A percentile compares a stretch with the other conserved stretches of the same genome.
phyloP scores from a whole-genome alignment of 2,888 invertebrate species.

The Ypsolopha scabrella region DNA sequence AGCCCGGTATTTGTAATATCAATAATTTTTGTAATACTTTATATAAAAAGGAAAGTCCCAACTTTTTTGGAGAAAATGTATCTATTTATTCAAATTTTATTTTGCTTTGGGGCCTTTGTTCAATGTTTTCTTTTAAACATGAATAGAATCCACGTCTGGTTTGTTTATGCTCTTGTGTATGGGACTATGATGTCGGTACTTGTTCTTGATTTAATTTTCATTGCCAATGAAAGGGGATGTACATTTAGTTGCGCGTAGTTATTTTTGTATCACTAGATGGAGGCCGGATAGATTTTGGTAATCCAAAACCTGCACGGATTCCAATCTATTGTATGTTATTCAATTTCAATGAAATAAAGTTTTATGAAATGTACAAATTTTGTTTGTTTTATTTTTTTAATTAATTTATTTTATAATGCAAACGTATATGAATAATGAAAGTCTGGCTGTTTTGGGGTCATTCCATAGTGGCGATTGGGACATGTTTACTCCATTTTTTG shows the following conservation, averaged over 20 bases:
- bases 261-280: too few species aligned
- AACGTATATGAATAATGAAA: too few species aligned
- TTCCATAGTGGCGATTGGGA: too few species aligned
- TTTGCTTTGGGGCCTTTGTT: conserved; percentile 58
- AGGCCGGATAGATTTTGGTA: too few species aligned
- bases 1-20: conserved; percentile 58
- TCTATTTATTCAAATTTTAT: conserved; percentile 60
- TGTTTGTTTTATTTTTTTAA: too few species aligned
- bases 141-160: conserved; percentile 48
- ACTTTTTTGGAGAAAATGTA: conserved; percentile 65
- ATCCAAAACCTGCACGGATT: too few species aligned
- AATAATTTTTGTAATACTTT: conserved; percentile 47
- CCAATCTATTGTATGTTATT: too few species aligned
- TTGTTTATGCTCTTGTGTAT: conserved; percentile 52
- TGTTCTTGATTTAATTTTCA: conserved; percentile 50
- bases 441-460: too few species aligned
- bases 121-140: conserved; percentile 59
- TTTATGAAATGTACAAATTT: too few species aligned
- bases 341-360: too few species aligned
- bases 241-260: conserved; percentile 55
- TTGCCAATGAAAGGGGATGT: conserved; percentile 61
- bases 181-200: conserved; percentile 47
- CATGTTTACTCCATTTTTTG: too few species aligned
- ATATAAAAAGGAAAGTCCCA: conserved; percentile 51
- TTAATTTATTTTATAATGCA: too few species aligned